phyloP scores from a whole-genome alignment of 53 echinoderm and acorn worm genomes.

The Temnopleurus reevesii region DNA sequence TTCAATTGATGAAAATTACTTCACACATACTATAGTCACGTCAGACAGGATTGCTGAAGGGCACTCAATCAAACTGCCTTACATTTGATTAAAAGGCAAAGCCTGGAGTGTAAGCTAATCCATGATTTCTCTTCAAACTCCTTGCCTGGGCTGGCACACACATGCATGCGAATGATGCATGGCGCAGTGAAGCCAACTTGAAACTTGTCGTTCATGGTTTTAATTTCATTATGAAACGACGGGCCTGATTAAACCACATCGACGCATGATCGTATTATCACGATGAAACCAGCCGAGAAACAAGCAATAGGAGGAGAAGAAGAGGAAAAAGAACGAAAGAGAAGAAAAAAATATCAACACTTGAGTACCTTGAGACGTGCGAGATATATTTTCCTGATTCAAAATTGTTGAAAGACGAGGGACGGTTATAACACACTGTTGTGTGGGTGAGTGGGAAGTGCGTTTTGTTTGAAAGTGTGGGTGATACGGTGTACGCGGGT shows the following conservation, averaged over 20 bases:
- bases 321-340: not conserved
- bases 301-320: constrained; percentile 22
- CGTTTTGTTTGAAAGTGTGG: constrained; percentile 49
- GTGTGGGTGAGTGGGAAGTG: constrained; percentile 3
- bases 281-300: constrained; percentile 32
- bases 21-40: too few relatives aligned
- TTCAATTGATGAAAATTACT: too few relatives aligned
- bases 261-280: constrained; percentile 60
- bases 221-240: constrained; percentile 65
- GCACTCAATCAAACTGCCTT: not conserved
- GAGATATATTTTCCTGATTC: constrained; percentile 60
- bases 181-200: constrained; percentile 40
- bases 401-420: constrained; percentile 61
- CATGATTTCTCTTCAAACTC: constrained; percentile 42
- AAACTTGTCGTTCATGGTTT: constrained; percentile 62
- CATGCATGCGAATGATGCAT: constrained; percentile 56
- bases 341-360: constrained; percentile 34
- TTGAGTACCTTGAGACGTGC: constrained; percentile 17
- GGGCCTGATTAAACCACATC: constrained; percentile 52
- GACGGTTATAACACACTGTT: constrained; percentile 36
- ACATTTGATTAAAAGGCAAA: not conserved
- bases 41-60: too few relatives aligned
- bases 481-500: constrained; percentile 16
- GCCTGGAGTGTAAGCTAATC: constrained; percentile 19
- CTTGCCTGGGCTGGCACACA: constrained; percentile 25